Base-by-base conservation (phyloP, 2,113 vertebrate genomes). In the Periophthalmus modestus region DNA sequence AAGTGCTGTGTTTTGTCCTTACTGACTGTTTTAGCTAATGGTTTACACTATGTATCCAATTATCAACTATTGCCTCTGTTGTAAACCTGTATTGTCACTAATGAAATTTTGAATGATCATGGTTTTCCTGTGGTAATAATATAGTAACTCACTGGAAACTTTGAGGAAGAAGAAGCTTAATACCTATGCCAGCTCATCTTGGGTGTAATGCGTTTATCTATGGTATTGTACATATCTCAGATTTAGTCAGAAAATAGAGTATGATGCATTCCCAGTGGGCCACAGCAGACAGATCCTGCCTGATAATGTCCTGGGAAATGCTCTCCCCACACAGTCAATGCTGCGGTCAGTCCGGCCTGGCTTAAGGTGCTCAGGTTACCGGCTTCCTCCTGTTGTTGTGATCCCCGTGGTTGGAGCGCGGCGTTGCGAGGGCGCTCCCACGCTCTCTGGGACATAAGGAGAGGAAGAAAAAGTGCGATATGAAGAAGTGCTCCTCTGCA, bases 341-440 rank as follows among this genome's bases (percentile, higher is more conserved):
- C 33, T 65, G 62, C 34, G 33, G 62, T 65, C 15, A 65, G 62
- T 67, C 66, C 58, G 48, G 50, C 75, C 83, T 55, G 68, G 71
- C 77, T 75, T 43, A 71, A 82, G 79, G 82, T 85, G 83, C 89
- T 93, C 89, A 82, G 86, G 89, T 93, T 92, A 92, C 92, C 86
- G 81, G 88, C 87, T 92, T 93, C 91, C 89, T 94, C 89, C 88
- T 88, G 93, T 93, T 93, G 92, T 92, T 93, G 78, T 82, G 89
- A 90, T 87, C 84, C 82, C 90, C 79, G 88, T 75, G 90, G 88
- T 90, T 89, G 89, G 75, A 92, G 19, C 83, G 78, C 85, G 77
- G 81, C 36, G 28, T 69, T 88, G 72, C 39, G 87, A 87, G 83
- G 83, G 87, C 83, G 84, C 89, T 89, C 92, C 89, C 89, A 89